These are phyloP conservation scores for Papilio polytes DNA, from an alignment of 1,140 invertebrate genomes.

Conservation along the genomic window DNA sequence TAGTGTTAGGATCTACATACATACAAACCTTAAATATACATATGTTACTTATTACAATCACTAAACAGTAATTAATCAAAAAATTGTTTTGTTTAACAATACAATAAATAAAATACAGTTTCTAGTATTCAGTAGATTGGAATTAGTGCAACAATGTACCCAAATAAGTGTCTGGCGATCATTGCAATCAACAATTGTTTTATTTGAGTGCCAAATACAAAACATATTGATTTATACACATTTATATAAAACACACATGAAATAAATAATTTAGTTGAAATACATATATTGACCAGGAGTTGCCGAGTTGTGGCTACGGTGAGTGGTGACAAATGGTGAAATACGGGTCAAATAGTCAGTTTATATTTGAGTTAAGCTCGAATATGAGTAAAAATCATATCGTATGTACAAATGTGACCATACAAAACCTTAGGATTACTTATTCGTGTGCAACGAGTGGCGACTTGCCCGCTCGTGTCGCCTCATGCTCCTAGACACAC, in stretches of 20 bases:
- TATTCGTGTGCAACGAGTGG: neutral
- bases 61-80: too few species aligned
- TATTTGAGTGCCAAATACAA: constrained; percentile 1
- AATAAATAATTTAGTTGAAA: neutral
- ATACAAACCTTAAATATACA: constrained; percentile 12
- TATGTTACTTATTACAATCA: neutral
- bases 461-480: neutral
- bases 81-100: neutral
- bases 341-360: neutral
- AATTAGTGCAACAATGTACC: neutral
- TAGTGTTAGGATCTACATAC: constrained; percentile 32
- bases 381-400: neutral
- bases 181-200: neutral
- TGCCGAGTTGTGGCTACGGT: neutral
- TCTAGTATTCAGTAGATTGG: neutral
- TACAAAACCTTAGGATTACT: neutral
- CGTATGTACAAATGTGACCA: neutral
- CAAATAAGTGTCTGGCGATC: neutral
- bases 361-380: neutral
- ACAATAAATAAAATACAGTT: neutral
- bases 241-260: neutral
- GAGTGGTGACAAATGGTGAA: neutral
- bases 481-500: neutral
- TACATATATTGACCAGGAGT: neutral
- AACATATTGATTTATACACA: neutral